Conservation (phyloP, 1,140 invertebrate genomes). For the Andrena cerasifolii region DNA sequence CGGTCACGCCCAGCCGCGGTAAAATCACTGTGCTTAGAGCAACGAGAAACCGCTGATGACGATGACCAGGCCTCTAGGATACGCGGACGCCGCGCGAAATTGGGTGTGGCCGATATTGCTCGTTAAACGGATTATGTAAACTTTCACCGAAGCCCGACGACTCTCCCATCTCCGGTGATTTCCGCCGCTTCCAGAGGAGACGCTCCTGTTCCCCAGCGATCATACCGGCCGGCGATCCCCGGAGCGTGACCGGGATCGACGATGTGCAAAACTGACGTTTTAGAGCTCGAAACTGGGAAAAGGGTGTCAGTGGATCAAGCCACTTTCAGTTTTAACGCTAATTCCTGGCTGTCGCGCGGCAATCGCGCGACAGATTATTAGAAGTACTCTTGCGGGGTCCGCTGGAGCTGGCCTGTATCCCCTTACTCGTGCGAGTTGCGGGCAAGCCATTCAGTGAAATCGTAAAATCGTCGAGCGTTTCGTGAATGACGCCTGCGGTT, state of each 20-base stretch:
- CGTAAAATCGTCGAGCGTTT: background rate
- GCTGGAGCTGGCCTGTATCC: background rate
- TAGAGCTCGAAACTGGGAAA: background rate
- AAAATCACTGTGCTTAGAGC: constrained; percentile 36
- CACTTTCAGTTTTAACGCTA: constrained; percentile 43
- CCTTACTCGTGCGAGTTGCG: background rate
- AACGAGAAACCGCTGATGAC: background rate
- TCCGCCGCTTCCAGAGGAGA: background rate
- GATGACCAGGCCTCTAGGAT: constrained; percentile 5
- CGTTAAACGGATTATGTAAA: constrained; percentile 51
- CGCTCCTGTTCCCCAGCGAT: too few relatives aligned
- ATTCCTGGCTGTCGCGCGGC: background rate
- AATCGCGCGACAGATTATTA: background rate
- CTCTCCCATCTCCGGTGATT: background rate
- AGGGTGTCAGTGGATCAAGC: constrained; percentile 21
- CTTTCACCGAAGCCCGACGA: constrained; percentile 26
- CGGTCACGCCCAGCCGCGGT: constrained; percentile 45
- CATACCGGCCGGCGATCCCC: too few relatives aligned
- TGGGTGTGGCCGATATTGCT: constrained; percentile 10
- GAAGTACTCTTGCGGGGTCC: background rate
- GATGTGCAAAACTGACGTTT: too few relatives aligned
- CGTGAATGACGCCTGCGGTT: constrained; percentile 6
- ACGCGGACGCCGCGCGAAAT: constrained; percentile 37
- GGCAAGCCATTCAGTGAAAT: background rate
- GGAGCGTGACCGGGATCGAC: background rate